Conservation (phyloP, 1,140 invertebrate genomes). For the Brachionus calyciflorus region DNA sequence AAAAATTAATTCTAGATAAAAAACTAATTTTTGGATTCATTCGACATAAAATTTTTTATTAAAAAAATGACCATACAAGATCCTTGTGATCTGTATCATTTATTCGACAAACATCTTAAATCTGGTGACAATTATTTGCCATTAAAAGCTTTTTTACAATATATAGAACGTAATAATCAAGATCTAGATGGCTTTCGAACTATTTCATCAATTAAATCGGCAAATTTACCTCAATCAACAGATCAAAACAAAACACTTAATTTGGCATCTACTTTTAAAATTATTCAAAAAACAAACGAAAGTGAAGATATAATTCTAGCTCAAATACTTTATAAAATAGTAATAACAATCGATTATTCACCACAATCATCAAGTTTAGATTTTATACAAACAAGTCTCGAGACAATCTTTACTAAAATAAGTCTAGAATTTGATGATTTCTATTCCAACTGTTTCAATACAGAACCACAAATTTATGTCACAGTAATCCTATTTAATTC, state of each 20-base stretch:
- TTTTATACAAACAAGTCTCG: slow-evolving; percentile 12
- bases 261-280: not conserved
- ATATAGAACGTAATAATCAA: not conserved
- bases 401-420: slow-evolving; percentile 21
- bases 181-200: not conserved
- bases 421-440: slow-evolving; percentile 22
- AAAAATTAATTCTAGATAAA: not conserved
- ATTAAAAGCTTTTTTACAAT: slow-evolving; percentile 30
- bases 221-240: not conserved
- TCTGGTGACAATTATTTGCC: slow-evolving; percentile 19
- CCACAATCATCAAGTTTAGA: slow-evolving; percentile 14
- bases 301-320: not conserved
- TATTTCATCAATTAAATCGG: not conserved
- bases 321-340: slow-evolving; percentile 13
- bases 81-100: not conserved
- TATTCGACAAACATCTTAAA: slow-evolving; percentile 34
- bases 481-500: slow-evolving; percentile 27
- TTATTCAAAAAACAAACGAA: not conserved
- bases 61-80: slow-evolving; percentile 15
- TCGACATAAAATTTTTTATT: not conserved
- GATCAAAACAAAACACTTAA: not conserved
- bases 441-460: not conserved
- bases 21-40: no score
- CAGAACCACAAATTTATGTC: slow-evolving; percentile 32
- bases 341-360: slow-evolving; percentile 40